Evolutionary conservation across 2,888 invertebrate genomes (phyloP), one percentile per base, ranked within the genome.

Genomic region (Drosophila paranaensis): DNA sequence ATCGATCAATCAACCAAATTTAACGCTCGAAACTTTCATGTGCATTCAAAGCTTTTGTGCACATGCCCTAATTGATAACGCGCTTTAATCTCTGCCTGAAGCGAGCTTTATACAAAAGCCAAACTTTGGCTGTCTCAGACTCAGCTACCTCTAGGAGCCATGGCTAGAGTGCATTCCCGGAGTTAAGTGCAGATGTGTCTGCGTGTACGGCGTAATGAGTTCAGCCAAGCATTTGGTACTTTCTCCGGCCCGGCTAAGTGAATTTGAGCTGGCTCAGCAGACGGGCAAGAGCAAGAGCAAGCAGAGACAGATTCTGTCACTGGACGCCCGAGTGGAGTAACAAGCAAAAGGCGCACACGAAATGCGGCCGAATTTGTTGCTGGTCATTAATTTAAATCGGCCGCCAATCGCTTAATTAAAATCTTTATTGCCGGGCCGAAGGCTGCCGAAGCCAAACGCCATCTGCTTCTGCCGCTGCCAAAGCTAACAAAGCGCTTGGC

Each of bases 401-500:
- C 62, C 45, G 74, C 58, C 89, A 89, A 86, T 86, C 86, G 90
- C 70, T 74, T 86, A 90, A 86, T 86, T 89, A 89, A 86, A 89
- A 89, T 86, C 86, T 86, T 76, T 76, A 76, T 79, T 84, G 84
- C 77, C 51, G 71, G 76, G 76, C 73, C 46, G 45, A 14, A 33
- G 35, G 37, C 35, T 43, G 71, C 74, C 39, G 43, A 33, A 46
- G 50, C 51, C 46, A 56, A 61, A 62, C 48, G 70, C 53, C 75
- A 63, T 60, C 62, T 72, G 63, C 66, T 58, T 16, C 14, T 40
- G 30, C 30, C 10, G 45, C 37, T 30, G n/a, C 62, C 56, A 72
- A 54, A 69, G 65, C 54, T 48, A 77, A 60, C 79, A 74, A 61
- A 62, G 64, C 74, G 60, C 56, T 43, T 42, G 45, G 40, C 67